phyloP scores from a whole-genome alignment of 2,113 vertebrate genomes.

The Glaucidium brasilianum region DNA sequence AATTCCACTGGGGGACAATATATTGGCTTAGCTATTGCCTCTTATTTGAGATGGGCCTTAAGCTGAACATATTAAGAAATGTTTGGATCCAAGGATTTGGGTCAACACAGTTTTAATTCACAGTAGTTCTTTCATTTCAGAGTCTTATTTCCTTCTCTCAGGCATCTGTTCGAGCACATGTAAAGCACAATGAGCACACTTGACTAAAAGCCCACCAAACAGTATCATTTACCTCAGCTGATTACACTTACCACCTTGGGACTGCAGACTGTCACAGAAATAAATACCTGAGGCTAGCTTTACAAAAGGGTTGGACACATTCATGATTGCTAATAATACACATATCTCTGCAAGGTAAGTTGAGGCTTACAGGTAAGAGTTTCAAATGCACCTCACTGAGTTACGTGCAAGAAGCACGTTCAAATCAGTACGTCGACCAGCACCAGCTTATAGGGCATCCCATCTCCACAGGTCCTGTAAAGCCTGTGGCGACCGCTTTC shows the following conservation, averaged over 20 bases:
- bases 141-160: not conserved
- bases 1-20: not conserved
- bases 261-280: not conserved
- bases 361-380: not conserved
- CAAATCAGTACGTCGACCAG: not conserved
- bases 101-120: not conserved
- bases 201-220: not conserved
- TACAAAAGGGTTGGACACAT: not conserved
- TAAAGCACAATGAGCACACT: not conserved
- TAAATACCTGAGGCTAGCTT: not conserved
- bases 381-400: not conserved
- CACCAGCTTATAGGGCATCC: not conserved
- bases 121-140: not conserved
- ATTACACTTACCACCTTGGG: not conserved
- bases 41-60: not conserved
- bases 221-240: not conserved
- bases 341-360: not conserved
- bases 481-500: rapidly evolving
- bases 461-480: not conserved
- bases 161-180: not conserved
- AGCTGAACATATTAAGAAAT: not conserved
- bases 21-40: not conserved
- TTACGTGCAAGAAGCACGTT: not conserved
- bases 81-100: not conserved
- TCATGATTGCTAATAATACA: not conserved